Evolutionary conservation across 30 jellyfish, hydroid and myxozoan genomes (phyloP), one percentile per base, ranked within the genome.

Genomic region (Pelagia noctiluca): DNA sequence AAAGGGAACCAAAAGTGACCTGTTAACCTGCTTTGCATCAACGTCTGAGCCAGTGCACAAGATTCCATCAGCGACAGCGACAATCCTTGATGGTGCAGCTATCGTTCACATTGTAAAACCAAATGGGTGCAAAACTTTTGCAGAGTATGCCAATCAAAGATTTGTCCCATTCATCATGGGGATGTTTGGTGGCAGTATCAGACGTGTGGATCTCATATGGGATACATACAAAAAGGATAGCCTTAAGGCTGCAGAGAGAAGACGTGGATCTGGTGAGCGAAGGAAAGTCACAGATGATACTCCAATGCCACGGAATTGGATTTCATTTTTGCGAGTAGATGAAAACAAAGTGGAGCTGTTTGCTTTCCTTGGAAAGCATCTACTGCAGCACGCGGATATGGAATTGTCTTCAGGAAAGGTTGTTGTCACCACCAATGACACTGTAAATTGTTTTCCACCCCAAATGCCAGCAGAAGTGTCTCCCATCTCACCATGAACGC

Each of bases 61-160:
- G 49, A 61, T 12, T 23, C 81, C 81, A 2, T 34, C 29, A 0
- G 62, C 88, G 19, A 54, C 54, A 28, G 83, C 82, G 35, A 36
- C 25, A 30, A 54, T 76, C 10, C 63, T 52, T 25, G 63, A 73
- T 73, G 85, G 85, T 24, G 85, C 85, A 25, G 85, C 85, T 49
- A 73, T 73, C 33, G 85, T 73, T 37, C 35, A 76, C 38, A 49
- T 76, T 1, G 70, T 76, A 4, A 54, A 76, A 54, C 88, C 88
- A 49, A 54, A 33, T 33, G 88, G 88, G 34, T 50, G 53, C 62
- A 50, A 76, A 57, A 31, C 88, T 0, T 76, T 76, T 30, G 48
- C 48, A 26, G 85, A 73, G 24, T 42, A 42, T 3, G 85, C 85
- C 38, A 54, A 32, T 2, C 50, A 4, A 3, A 22, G 66, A 11